A percentile compares a stretch with the other conserved stretches of the same genome.
These are phyloP conservation scores for Phylloscopus trochilus DNA, from an alignment of 2,113 vertebrate species.

Conservation along the genomic window DNA sequence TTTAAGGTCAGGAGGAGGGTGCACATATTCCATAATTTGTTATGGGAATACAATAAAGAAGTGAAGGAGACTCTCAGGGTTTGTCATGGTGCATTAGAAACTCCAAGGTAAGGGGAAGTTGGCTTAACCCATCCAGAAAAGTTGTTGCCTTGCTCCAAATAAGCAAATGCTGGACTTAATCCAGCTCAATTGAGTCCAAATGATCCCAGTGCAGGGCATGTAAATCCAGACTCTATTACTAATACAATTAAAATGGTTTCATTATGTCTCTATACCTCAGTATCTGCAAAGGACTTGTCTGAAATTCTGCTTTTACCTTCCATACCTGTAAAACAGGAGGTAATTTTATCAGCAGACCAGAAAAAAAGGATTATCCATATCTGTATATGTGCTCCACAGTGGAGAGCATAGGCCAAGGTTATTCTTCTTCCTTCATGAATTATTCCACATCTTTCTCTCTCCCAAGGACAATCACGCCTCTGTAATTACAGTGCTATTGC, in stretches of 20 bases:
- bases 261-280: neutral
- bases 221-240: neutral
- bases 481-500: neutral
- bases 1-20: neutral
- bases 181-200: neutral
- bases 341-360: neutral
- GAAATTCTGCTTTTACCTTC: neutral
- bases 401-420: neutral
- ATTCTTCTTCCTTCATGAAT: neutral
- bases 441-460: neutral
- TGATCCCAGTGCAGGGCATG: neutral
- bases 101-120: neutral
- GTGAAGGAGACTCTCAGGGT: neutral
- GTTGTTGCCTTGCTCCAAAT: neutral
- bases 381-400: neutral
- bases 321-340: neutral
- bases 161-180: neutral
- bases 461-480: neutral
- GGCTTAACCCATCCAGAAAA: neutral
- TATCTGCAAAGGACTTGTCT: neutral
- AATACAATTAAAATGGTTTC: neutral
- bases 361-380: neutral
- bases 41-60: neutral
- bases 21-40: neutral
- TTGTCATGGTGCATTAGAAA: neutral